phyloP scores from a whole-genome alignment of 1,140 invertebrate species.

The Pteromalus puparum region DNA sequence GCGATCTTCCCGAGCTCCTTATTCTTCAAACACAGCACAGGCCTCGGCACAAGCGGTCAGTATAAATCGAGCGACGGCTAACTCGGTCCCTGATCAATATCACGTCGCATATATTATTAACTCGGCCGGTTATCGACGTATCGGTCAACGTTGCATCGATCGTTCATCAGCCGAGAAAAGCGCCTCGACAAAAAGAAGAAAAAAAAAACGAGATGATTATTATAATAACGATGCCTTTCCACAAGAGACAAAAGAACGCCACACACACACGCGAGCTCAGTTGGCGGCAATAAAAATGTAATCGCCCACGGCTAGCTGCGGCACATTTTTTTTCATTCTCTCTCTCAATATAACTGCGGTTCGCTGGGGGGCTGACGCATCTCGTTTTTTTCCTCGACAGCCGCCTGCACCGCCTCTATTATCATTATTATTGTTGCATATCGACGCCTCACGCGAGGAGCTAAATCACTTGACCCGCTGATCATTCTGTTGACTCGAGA shows the following conservation, averaged over 20 bases:
- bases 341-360: background rate
- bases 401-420: background rate
- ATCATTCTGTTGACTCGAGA: slow-evolving; percentile 57
- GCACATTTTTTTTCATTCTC: background rate
- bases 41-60: no score
- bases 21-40: no score
- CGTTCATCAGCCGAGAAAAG: no score
- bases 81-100: background rate
- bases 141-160: background rate
- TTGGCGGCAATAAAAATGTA: background rate
- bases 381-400: slow-evolving; percentile 24
- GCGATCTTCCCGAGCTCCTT: no score
- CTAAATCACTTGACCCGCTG: slow-evolving; percentile 41
- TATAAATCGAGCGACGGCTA: background rate
- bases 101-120: background rate
- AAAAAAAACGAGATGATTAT: no score
- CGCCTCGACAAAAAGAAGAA: no score
- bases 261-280: background rate
- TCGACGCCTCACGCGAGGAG: background rate
- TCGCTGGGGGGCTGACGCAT: slow-evolving; percentile 17
- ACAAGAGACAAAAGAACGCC: no score
- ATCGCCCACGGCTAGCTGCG: background rate
- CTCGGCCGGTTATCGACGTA: background rate
- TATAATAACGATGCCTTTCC: no score
- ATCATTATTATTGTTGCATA: slow-evolving; percentile 11